Evolutionary conservation across 2,888 invertebrate species (phyloP).

Genomic region (Lymantria monacha): DNA sequence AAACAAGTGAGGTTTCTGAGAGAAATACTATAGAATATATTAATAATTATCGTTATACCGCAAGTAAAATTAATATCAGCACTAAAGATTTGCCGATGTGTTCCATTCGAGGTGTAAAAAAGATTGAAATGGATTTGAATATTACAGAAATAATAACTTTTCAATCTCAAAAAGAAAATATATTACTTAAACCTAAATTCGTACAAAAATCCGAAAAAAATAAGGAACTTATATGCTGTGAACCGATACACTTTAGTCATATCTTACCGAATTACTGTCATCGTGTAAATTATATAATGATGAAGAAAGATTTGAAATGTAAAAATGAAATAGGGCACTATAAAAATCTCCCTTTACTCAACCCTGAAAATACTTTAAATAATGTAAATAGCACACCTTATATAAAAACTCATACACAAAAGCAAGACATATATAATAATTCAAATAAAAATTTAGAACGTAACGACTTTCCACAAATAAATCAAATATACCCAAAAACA

Average conservation of each 20-base stretch:
- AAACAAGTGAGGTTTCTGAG: neutral
- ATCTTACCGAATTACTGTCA: neutral
- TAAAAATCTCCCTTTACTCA: neutral
- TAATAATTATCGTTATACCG: constrained; percentile 45
- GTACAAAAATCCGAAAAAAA: neutral
- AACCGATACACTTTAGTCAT: neutral
- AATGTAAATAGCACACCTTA: neutral
- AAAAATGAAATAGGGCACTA: neutral
- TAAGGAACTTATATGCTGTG: neutral
- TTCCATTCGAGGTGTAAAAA: constrained; percentile 49
- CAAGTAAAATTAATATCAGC: constrained; percentile 48
- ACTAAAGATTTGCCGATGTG: constrained; percentile 40
- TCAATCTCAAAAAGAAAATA: neutral
- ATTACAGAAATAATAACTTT: constrained; percentile 50
- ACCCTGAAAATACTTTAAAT: neutral
- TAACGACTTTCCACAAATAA: neutral
- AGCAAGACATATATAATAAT: neutral
- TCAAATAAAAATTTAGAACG: neutral
- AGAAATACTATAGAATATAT: constrained; percentile 13
- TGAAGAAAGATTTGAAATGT: neutral
- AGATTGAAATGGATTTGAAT: constrained; percentile 57
- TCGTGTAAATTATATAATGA: neutral
- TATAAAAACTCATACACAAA: neutral
- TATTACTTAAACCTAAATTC: neutral
- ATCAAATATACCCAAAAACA: neutral